Percentiles rank a stretch among this genome's conserved stretches.
phyloP scores from a whole-genome alignment of 2,113 vertebrate genomes.

The Sciurus niger region DNA sequence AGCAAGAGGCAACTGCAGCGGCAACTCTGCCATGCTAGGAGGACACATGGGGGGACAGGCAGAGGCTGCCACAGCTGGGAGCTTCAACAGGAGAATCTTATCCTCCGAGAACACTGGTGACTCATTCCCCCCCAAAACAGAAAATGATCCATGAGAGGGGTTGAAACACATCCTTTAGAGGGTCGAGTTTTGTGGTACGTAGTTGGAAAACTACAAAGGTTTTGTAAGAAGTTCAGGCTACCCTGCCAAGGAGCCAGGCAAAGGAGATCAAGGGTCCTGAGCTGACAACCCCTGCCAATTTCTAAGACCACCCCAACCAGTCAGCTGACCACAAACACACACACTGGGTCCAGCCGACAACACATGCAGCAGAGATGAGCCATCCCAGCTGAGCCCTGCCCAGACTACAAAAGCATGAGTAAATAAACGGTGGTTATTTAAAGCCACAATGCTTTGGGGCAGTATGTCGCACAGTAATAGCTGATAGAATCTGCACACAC shows the following conservation, averaged over 20 bases:
- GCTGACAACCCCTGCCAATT: neutral
- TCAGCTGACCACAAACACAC: neutral
- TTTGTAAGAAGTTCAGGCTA: neutral
- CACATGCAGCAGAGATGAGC: neutral
- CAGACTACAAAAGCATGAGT: neutral
- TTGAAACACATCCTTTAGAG: neutral
- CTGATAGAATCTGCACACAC: neutral
- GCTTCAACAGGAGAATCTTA: neutral
- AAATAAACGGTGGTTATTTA: neutral
- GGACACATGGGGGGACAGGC: neutral
- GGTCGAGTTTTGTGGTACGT: neutral
- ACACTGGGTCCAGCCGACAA: neutral
- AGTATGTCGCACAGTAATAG: neutral
- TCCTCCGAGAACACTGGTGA: neutral
- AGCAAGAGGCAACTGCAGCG: neutral
- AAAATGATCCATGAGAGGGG: neutral
- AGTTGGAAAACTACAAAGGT: neutral
- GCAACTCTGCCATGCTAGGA: neutral
- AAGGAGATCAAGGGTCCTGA: neutral
- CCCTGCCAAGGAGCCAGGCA: neutral
- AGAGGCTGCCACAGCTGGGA: neutral
- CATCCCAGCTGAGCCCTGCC: constrained; percentile 20
- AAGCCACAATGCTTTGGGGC: neutral
- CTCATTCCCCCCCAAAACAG: neutral
- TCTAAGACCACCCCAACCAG: neutral